Base-by-base conservation (phyloP, 1,140 invertebrate species). In the Drosophila tsacasi region DNA sequence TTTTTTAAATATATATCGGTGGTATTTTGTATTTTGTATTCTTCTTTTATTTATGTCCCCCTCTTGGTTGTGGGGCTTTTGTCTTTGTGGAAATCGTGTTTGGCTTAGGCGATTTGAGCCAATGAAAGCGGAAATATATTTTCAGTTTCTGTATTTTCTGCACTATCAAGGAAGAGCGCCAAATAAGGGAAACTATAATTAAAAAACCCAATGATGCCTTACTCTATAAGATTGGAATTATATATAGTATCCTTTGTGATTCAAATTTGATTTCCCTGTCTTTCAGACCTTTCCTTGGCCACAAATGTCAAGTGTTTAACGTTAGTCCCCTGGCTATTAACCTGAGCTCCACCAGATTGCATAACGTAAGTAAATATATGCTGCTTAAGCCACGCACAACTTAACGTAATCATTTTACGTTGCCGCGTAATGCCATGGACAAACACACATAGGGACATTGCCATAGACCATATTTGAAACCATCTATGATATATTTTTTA, bases 361-460 rank as follows among this genome's bases (percentile, higher is more conserved):
- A 42, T 49, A 46, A 58, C 50, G 42, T 35, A 49, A 72, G 54
- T 39, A 39, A 57, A 39, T 25, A 25, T 39, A 57, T 57, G 21
- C 35, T 44, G 19, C 68, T 68, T 49, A 47, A 57, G 68, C 42
- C 50, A 9, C 50, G 15, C 54, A 52, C 46, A 61, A 73, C 54
- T 73, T 61, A 73, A 50, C 66, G 55, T 72, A 59, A 60, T 73
- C 66, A 72, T 44, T 59, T 50, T 58, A 69, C 50, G 64, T 72
- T 7, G 52, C 66, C 52, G 32, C 44, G 52, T 58, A 57, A 72
- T 25, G 39, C 50, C 10, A 19, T 17, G 25, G 13, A 23, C 50
- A 59, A 49, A 49, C 4, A 50, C 2, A 9, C 52, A 23, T 55
- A 49, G 7, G 27, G 52, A 30, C 30, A 30, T 52, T 73, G 30